These are phyloP conservation scores for Folsomia manolachei DNA, from an alignment of 2,888 invertebrate genomes.

Conservation along the genomic window DNA sequence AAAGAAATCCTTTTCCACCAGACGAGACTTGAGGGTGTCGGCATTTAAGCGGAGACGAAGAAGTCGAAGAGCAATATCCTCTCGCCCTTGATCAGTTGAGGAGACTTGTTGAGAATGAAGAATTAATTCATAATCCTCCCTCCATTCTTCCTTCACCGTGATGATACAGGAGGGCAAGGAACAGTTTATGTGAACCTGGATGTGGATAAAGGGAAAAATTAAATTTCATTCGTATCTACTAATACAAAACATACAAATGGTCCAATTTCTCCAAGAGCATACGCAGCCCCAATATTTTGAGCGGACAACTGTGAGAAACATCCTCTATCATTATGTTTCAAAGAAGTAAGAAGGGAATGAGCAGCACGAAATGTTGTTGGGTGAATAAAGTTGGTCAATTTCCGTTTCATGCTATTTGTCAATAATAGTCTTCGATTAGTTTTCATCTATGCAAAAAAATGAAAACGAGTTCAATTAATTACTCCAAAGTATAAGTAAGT, in stretches of 20 bases:
- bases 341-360: neutral
- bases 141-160: conserved; percentile 7
- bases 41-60: conserved; percentile 24
- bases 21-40: conserved; percentile 11
- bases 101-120: conserved; percentile 1
- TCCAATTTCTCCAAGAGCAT: neutral
- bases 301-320: neutral
- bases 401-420: neutral
- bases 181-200: neutral
- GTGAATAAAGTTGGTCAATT: neutral
- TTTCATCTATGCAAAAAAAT: neutral
- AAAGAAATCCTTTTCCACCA: conserved; percentile 34
- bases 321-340: neutral
- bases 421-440: neutral
- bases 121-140: conserved; percentile 18
- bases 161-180: neutral
- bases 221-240: neutral
- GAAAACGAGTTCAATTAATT: neutral
- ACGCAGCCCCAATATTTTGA: neutral
- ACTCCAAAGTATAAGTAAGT: neutral
- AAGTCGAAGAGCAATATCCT: conserved; percentile 23
- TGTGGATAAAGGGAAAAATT: neutral
- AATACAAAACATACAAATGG: neutral
- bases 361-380: neutral
- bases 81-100: conserved; percentile 7